Base-by-base conservation (phyloP, 2,888 invertebrate genomes). In the Andrena haemorrhoa region DNA sequence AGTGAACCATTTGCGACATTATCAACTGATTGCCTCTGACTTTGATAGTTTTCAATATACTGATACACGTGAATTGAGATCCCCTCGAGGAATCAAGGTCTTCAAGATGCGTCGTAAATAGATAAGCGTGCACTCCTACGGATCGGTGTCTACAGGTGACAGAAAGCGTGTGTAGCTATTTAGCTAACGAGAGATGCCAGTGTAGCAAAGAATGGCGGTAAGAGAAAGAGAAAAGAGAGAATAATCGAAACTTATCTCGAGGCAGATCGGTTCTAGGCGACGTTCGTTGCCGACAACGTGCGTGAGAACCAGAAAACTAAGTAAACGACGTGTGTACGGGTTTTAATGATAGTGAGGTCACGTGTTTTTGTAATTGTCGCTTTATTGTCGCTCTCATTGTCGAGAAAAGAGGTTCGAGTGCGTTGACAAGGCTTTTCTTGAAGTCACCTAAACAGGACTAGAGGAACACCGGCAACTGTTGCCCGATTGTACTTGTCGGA, bases 181-280 rank as follows among this genome's bases (percentile, higher is more conserved):
- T 77, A 69, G 16, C 72, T 75, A 77, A 58, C 68, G 61, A 56
- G 47, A 74, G 79, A 81, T 53, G 73, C 64, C 63, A 79, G 63
- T 72, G 51, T 76, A 69, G 70, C 69, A 35, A 70, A 58, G 47
- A 66, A 71, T 49, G 66, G 53, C 20, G 73, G 31, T 6, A 66
- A 79, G 26, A 73, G n/a, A 63, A 3, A 41, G 20, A 63, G 12
- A 31, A 49, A 31, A 82, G 53, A 75, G 63, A 66, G 49, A 71
- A 68, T 69, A 35, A 61, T 79, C 78, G 84, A 84, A 89, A 92
- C 91, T 92, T 92, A 92, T 92, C 91, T 92, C 92, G 82, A 88
- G 82, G 86, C 60, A 47, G 86, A 89, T 85, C 84, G 87, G 82
- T 91, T 89, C 89, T 89, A 88, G 87, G 83, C 84, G 86, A 89